Evolutionary conservation across 2,797 vertebrate genomes (phyloP).

Genomic region (Hydrophis major): DNA sequence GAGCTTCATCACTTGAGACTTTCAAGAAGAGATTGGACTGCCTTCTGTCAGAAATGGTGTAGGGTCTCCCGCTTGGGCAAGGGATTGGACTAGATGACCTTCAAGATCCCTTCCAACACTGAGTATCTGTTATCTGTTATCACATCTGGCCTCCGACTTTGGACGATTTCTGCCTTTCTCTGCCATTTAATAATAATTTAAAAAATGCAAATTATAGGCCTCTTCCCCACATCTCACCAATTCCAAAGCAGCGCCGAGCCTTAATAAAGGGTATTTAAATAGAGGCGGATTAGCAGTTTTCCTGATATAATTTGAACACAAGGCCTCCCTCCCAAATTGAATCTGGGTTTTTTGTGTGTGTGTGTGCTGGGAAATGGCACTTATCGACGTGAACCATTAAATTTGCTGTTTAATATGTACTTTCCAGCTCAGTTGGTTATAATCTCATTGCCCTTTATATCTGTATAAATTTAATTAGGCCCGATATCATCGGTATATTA

Average conservation of each 20-base stretch:
- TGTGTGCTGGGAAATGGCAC: constrained; percentile 67
- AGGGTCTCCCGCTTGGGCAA: too few relatives aligned
- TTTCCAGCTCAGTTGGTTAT: constrained; percentile 80
- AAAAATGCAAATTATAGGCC: constrained; percentile 68
- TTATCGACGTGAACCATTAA: constrained; percentile 76
- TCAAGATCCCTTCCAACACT: too few relatives aligned
- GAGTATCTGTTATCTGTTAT: too few relatives aligned
- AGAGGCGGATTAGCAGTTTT: constrained; percentile 66
- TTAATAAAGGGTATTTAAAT: constrained; percentile 74
- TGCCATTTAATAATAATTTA: constrained; percentile 39
- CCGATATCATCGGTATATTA: constrained; percentile 83
- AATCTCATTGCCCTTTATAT: constrained; percentile 80
- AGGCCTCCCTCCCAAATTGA: constrained; percentile 71
- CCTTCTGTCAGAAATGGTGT: too few relatives aligned
- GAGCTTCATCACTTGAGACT: too few relatives aligned
- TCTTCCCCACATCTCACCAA: constrained; percentile 33
- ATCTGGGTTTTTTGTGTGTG: constrained; percentile 62
- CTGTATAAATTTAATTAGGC: constrained; percentile 85
- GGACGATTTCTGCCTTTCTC: constrained; percentile 62
- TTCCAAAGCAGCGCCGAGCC: constrained; percentile 68
- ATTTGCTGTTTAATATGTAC: constrained; percentile 76
- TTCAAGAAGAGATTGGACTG: too few relatives aligned
- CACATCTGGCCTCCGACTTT: constrained; percentile 58
- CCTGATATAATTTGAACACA: constrained; percentile 73
- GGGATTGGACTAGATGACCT: too few relatives aligned